Evolutionary conservation across 1,140 invertebrate genomes (phyloP).

Genomic region (Condylostylus longicornis): DNA sequence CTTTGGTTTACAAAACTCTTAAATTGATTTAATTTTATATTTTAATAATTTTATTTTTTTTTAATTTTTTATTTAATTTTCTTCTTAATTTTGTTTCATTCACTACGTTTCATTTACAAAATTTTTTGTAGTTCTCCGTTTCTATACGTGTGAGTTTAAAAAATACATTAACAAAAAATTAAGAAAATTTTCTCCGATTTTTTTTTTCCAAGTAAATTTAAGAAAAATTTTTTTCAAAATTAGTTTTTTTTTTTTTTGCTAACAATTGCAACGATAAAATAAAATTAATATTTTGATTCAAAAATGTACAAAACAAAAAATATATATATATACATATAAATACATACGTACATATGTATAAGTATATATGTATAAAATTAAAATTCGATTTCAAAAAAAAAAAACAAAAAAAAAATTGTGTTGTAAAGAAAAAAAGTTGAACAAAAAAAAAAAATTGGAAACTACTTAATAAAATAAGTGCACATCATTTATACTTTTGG

Average conservation of each 20-base stretch:
- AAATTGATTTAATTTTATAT: neutral
- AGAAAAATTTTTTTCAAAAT: neutral
- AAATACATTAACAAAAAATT: too few relatives aligned
- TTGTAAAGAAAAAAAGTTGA: slow-evolving; percentile 4
- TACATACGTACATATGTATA: slow-evolving; percentile 14
- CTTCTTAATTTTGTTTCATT: too few relatives aligned
- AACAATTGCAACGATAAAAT: slow-evolving; percentile 1
- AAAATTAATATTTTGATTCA: too few relatives aligned
- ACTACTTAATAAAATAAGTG: slow-evolving; percentile 5
- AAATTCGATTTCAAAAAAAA: slow-evolving; percentile 9
- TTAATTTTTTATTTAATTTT: slow-evolving; percentile 1
- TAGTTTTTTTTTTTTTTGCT: neutral
- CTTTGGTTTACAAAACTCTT: neutral
- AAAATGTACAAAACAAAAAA: slow-evolving; percentile 14
- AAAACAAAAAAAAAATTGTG: slow-evolving; percentile 10
- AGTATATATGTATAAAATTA: slow-evolving; percentile 6
- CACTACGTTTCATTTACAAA: too few relatives aligned
- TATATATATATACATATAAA: slow-evolving; percentile 11
- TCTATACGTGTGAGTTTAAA: too few relatives aligned
- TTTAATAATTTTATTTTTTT: neutral
- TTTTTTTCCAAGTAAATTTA: neutral
- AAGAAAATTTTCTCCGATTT: neutral
- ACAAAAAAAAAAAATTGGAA: slow-evolving; percentile 5
- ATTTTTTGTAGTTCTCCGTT: too few relatives aligned
- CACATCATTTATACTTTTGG: too few relatives aligned